Conservation (phyloP, 2,113 vertebrate genomes). For the Tonatia bakeri region DNA sequence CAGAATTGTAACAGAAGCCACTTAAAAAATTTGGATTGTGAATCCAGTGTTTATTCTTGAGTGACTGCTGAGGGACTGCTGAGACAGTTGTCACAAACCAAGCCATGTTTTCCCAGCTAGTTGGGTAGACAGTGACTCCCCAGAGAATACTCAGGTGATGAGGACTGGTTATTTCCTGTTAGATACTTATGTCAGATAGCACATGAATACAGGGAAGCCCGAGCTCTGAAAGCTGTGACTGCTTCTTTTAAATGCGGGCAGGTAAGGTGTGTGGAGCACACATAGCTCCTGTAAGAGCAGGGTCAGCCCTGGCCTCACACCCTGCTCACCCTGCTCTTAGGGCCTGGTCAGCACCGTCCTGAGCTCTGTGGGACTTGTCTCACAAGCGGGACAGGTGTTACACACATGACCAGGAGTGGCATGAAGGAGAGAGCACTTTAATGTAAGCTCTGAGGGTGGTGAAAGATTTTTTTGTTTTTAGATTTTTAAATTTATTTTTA, state of each 20-base stretch:
- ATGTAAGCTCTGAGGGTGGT: neutral
- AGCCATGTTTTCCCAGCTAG: neutral
- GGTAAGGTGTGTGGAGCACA: accelerated
- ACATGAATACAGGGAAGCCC: neutral
- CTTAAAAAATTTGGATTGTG: neutral
- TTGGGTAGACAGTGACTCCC: neutral
- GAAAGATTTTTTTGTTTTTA: too few relatives aligned
- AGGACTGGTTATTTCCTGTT: neutral
- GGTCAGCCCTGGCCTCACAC: neutral
- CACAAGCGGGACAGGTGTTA: neutral
- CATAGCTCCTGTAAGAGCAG: neutral
- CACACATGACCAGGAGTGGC: neutral
- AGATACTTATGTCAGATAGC: neutral
- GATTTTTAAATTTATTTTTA: too few relatives aligned
- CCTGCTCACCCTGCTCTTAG: neutral
- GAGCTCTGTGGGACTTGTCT: neutral
- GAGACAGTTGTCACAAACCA: neutral
- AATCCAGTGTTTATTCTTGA: neutral
- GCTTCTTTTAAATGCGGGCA: neutral
- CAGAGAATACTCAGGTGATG: neutral
- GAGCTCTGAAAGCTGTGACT: neutral
- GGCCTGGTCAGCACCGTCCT: too few relatives aligned
- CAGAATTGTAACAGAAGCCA: neutral
- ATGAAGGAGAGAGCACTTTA: neutral
- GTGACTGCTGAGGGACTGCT: neutral